Conservation (phyloP, 1,140 invertebrate genomes). For the Armadillidium nasatum region DNA sequence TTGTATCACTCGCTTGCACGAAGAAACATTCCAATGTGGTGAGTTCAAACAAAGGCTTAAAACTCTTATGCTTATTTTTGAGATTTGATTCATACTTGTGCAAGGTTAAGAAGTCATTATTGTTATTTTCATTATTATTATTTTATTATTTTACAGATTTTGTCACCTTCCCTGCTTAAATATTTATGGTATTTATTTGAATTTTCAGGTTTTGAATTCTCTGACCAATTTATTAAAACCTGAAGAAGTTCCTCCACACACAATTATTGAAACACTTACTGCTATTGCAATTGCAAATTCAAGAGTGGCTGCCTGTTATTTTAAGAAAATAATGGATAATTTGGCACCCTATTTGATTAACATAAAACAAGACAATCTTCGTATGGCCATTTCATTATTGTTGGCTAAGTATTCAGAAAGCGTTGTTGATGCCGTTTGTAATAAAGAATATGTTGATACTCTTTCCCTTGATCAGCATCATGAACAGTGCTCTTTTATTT, state of each 20-base stretch:
- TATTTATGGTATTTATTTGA: too few relatives aligned
- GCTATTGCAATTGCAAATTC: background rate
- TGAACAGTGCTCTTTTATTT: conserved; percentile 36
- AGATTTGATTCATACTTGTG: too few relatives aligned
- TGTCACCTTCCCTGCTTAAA: too few relatives aligned
- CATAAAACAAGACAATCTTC: background rate
- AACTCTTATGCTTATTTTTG: too few relatives aligned
- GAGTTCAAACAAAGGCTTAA: too few relatives aligned
- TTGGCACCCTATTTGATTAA: background rate
- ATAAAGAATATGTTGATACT: conserved; percentile 17
- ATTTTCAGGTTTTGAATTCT: background rate
- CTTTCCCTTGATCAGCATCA: conserved; percentile 8
- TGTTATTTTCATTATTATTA: too few relatives aligned
- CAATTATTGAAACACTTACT: background rate
- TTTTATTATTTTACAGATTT: too few relatives aligned
- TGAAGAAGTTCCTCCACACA: background rate
- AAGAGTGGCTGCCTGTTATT: background rate
- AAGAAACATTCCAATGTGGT: background rate
- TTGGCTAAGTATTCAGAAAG: conserved; percentile 17
- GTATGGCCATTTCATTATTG: background rate
- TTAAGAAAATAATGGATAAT: background rate
- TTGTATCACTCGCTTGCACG: conserved; percentile 27
- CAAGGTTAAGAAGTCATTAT: too few relatives aligned
- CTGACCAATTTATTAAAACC: background rate
- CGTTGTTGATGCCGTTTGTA: conserved; percentile 24